These are phyloP conservation scores for Ormyrus thymus DNA, from an alignment of 2,888 invertebrate species.

Conservation along the genomic window DNA sequence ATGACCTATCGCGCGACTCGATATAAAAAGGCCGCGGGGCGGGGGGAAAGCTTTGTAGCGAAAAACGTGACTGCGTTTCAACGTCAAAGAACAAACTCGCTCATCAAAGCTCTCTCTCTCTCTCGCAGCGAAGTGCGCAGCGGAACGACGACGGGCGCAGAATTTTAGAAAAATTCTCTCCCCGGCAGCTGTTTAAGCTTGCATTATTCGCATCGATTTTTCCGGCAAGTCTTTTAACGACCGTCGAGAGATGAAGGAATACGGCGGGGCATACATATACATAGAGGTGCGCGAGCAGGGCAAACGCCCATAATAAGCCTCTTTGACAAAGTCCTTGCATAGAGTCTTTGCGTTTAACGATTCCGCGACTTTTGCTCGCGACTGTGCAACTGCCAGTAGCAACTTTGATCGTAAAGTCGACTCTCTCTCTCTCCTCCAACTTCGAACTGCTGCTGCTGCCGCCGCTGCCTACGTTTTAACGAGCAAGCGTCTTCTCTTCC, in stretches of 20 bases:
- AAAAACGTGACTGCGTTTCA: not conserved
- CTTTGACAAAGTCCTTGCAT: conserved; percentile 53
- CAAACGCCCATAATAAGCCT: conserved; percentile 60
- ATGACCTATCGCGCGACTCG: not conserved
- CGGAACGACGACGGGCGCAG: not conserved
- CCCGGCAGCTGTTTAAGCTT: conserved; percentile 9
- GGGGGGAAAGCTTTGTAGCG: not conserved
- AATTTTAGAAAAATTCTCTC: conserved; percentile 18
- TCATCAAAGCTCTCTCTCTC: conserved; percentile 8
- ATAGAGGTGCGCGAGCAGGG: conserved; percentile 58
- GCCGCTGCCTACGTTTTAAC: conserved; percentile 52
- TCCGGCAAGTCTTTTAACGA: conserved; percentile 36
- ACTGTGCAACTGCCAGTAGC: conserved; percentile 31
- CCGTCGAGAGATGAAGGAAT: conserved; percentile 13
- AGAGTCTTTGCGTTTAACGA: conserved; percentile 55
- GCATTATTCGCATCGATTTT: conserved; percentile 28
- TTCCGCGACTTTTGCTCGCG: conserved; percentile 51
- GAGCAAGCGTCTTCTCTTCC: conserved; percentile 45
- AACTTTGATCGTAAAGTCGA: conserved; percentile 57
- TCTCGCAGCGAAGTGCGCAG: not conserved
- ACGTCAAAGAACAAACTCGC: conserved; percentile 22
- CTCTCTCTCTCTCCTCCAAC: conserved; percentile 34
- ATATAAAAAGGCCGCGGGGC: not conserved
- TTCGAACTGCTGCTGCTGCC: conserved; percentile 11
- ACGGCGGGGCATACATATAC: not conserved